Evolutionary conservation across 2,797 vertebrate species (phyloP), one percentile per base, ranked within the genome.

Genomic region (Synanceia verrucosa): DNA sequence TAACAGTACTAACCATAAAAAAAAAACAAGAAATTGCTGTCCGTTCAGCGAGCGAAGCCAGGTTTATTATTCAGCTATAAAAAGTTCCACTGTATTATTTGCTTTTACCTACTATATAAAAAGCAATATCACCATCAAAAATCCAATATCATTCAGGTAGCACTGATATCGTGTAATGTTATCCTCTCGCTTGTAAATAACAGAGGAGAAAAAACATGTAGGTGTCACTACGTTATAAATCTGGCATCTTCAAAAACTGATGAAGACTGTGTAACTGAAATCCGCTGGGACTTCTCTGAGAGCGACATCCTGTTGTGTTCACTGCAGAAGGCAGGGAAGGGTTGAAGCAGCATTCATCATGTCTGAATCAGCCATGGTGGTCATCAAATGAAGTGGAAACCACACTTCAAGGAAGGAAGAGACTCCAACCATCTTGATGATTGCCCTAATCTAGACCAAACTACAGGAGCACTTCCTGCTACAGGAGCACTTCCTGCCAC

Each of bases 361-460:
- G 60, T 56, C 64, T 61, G 57, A 64, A 71, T 66, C 52, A 71
- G 37, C 21, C 60, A 9, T 18, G 7, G 19, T 13, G 64, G 51
- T 81, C 64, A 66, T 68, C 84, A 71, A 26, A 78, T 57, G 39
- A 75, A 81, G 56, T 65, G 51, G 53, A 13, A 51, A 34, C 43
- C 31, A 18, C 36, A 63, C 13, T 70, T 37, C 29, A 60, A 67
- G 47, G 48, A 65, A 61, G 39, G 67, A 65, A 62, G 41, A n/a
- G n/a, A n/a, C n/a, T 10, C 19, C 26, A 5, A 10, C 23, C 24
- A 34, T 78, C 78, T 68, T 60, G 37, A 9, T 57, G 70, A 82
- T 82, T 67, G 55, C 46, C 58, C 26, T 62, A 60, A 61, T 73
- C 59, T 44, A 64, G 47, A 21, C 31, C 70, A 67, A 72, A 65